Evolutionary conservation across 2,797 vertebrate species (phyloP).

Genomic region (Clarias pachynema): DNA sequence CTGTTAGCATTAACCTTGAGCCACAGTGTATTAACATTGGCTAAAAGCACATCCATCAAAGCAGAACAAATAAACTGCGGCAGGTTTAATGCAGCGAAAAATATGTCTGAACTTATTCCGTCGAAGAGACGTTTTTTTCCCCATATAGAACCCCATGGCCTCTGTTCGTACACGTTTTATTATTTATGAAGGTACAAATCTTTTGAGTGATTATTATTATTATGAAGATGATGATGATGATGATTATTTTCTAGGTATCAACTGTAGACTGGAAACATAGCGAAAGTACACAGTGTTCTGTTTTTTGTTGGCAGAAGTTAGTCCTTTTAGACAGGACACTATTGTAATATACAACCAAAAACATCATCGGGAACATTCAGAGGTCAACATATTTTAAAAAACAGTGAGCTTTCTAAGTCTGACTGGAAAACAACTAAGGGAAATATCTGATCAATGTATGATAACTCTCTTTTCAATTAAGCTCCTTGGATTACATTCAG

Average conservation of each 20-base stretch:
- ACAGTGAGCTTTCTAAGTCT: too few species aligned
- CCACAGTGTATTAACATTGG: neutral
- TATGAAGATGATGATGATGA: neutral
- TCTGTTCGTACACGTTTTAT: neutral
- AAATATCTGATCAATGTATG: neutral
- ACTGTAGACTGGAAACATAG: neutral
- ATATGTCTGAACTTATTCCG: neutral
- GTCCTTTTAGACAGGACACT: neutral
- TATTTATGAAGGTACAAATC: neutral
- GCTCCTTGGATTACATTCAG: neutral
- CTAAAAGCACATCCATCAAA: neutral
- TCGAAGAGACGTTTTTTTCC: neutral
- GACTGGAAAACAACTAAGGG: neutral
- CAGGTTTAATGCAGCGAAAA: neutral
- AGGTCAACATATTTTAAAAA: neutral
- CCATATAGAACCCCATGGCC: slow-evolving; percentile 1
- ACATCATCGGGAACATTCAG: neutral
- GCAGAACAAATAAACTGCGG: neutral
- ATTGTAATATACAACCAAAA: neutral
- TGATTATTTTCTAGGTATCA: neutral
- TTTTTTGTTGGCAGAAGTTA: neutral
- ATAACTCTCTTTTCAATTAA: neutral
- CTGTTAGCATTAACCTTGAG: neutral
- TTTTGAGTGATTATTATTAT: neutral
- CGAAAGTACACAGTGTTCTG: neutral